A percentile compares a stretch with the other conserved stretches of the same genome.
Evolutionary conservation across 2,888 invertebrate species (phyloP).

Genomic region (Cephus spinipes): DNA sequence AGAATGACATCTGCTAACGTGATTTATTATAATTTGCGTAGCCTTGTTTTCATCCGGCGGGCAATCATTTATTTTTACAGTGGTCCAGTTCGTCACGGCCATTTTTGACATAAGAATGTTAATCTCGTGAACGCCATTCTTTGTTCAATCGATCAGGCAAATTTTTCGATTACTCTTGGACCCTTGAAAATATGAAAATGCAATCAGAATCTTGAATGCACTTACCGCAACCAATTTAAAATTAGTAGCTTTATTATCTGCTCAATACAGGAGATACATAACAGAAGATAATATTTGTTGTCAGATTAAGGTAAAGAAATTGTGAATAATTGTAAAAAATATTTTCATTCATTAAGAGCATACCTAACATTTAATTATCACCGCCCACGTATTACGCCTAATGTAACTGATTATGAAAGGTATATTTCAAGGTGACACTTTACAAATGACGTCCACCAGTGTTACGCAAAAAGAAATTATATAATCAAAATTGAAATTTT

Average conservation of each 20-base stretch:
- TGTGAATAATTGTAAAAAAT: neutral
- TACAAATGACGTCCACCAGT: neutral
- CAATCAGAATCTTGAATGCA: neutral
- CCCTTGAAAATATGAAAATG: neutral
- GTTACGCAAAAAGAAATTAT: neutral
- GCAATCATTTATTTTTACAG: neutral
- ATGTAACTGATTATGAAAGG: neutral
- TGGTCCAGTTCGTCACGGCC: neutral
- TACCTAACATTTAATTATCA: neutral
- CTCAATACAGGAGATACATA: neutral
- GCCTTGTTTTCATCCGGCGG: neutral
- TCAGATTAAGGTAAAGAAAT: neutral
- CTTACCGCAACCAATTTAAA: neutral
- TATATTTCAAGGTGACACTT: neutral
- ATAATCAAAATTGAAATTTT: neutral
- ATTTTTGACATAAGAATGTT: neutral
- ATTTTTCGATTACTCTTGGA: neutral
- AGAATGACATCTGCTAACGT: neutral
- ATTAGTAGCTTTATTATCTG: neutral
- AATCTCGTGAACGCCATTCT: neutral
- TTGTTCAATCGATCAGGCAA: neutral
- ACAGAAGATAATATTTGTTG: neutral
- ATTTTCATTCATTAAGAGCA: neutral
- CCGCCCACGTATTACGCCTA: neutral
- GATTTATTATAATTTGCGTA: neutral